Percentiles rank a stretch among this genome's conserved stretches.
These are phyloP conservation scores for Platynereis dumerilii DNA, from an alignment of 2,888 invertebrate genomes.

Conservation along the genomic window DNA sequence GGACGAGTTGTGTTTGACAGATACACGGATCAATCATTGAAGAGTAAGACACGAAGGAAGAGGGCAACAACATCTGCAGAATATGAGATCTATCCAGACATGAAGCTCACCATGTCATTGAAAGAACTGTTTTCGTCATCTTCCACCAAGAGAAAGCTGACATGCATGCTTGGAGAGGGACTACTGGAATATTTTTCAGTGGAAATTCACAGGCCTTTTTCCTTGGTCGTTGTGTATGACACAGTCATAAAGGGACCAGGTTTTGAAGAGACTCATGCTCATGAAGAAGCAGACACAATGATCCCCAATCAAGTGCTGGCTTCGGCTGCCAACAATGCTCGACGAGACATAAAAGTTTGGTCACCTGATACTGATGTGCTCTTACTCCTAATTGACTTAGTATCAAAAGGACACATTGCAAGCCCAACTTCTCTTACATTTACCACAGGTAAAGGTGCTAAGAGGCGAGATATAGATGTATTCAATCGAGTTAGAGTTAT, in stretches of 20 bases:
- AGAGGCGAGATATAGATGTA: slow-evolving; percentile 24
- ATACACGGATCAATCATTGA: slow-evolving; percentile 17
- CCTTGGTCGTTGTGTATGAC: neutral
- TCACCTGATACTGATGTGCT: slow-evolving; percentile 28
- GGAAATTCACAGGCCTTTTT: no score
- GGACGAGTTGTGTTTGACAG: slow-evolving; percentile 20
- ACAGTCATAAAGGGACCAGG: slow-evolving; percentile 10
- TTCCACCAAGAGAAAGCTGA: neutral
- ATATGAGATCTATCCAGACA: slow-evolving; percentile 14
- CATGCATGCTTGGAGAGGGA: slow-evolving; percentile 8
- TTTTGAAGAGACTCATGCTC: slow-evolving; percentile 14
- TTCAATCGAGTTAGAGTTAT: slow-evolving; percentile 11
- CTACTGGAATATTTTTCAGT: neutral
- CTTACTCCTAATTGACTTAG: slow-evolving; percentile 17
- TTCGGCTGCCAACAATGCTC: neutral
- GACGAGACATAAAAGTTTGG: slow-evolving; percentile 19
- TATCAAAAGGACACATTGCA: slow-evolving; percentile 13
- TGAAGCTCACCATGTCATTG: slow-evolving; percentile 19
- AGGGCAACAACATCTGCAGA: slow-evolving; percentile 16
- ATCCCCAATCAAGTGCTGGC: slow-evolving; percentile 23
- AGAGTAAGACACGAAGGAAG: slow-evolving; percentile 17
- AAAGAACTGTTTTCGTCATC: slow-evolving; percentile 17
- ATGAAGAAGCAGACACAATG: slow-evolving; percentile 26
- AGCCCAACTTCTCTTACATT: slow-evolving; percentile 9
- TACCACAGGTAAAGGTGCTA: slow-evolving; percentile 22